Percentiles rank a stretch among this genome's conserved stretches.
Conservation (phyloP, 53 echinoderm and acorn worm genomes). For the Apostichopus leukothele region DNA sequence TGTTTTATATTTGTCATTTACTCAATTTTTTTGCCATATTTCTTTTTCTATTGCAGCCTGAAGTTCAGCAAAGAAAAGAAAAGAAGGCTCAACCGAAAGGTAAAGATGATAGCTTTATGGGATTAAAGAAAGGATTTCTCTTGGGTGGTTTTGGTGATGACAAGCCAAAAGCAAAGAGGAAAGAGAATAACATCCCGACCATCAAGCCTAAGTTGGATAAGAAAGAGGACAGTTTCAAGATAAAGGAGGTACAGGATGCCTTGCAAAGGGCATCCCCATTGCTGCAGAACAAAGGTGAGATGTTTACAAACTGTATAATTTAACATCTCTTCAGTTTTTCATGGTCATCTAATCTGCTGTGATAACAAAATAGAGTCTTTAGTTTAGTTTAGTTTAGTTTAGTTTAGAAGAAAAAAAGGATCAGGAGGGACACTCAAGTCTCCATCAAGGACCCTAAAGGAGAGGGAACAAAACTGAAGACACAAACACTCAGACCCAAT, state of each 20-base stretch:
- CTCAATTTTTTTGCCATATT: not conserved
- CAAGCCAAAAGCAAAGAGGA: slow-evolving; percentile 49
- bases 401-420: too few species aligned
- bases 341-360: not conserved
- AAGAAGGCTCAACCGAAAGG: not conserved
- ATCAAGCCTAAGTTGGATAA: slow-evolving; percentile 71
- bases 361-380: not conserved
- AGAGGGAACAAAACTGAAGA: too few species aligned
- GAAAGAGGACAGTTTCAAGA: slow-evolving; percentile 46
- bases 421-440: too few species aligned
- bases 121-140: slow-evolving; percentile 92
- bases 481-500: too few species aligned
- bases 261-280: slow-evolving; percentile 65
- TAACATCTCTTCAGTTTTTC: not conserved
- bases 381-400: too few species aligned
- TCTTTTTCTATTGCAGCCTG: not conserved
- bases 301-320: not conserved
- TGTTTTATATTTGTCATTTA: too few species aligned
- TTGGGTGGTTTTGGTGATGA: slow-evolving; percentile 58
- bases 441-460: too few species aligned
- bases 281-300: slow-evolving; percentile 75
- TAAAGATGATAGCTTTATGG: slow-evolving; percentile 59
- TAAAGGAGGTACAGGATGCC: slow-evolving; percentile 89
- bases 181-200: slow-evolving; percentile 67
- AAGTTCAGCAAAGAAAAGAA: not conserved